Conservation (phyloP, 92 coral and sea anemone genomes). For the Zoanthus gigantus region DNA sequence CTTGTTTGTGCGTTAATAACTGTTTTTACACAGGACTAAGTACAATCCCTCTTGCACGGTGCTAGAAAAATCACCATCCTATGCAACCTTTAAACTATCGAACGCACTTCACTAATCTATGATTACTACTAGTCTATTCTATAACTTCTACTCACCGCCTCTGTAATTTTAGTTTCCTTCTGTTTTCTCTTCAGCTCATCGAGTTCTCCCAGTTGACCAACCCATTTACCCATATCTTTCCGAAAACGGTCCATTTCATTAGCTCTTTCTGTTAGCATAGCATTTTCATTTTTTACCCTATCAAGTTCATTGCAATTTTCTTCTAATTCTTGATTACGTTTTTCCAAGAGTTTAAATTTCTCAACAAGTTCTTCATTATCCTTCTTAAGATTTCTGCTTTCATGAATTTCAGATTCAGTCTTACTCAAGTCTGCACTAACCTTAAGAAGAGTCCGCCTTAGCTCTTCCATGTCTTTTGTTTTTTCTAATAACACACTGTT, state of each 20-base stretch:
- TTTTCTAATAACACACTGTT: constrained; percentile 46
- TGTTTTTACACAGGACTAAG: too few species aligned
- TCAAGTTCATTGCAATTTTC: constrained; percentile 22
- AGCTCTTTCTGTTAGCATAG: constrained; percentile 63
- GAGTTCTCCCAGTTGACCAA: constrained; percentile 67
- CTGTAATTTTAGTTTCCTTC: constrained; percentile 57
- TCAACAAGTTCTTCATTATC: constrained; percentile 7
- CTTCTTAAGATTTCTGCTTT: constrained; percentile 1
- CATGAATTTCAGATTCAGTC: background rate
- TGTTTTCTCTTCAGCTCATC: constrained; percentile 70
- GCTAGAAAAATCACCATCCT: too few species aligned
- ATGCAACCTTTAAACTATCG: too few species aligned
- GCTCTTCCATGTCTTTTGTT: constrained; percentile 59
- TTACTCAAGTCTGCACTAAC: constrained; percentile 39
- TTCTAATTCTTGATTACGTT: constrained; percentile 17
- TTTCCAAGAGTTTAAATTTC: constrained; percentile 14
- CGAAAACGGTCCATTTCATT: constrained; percentile 72
- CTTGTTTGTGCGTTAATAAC: too few species aligned
- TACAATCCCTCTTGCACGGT: too few species aligned
- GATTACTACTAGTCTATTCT: too few species aligned
- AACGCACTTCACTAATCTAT: too few species aligned
- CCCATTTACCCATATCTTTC: constrained; percentile 58
- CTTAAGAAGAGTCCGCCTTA: constrained; percentile 36
- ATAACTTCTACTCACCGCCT: constrained; percentile 68
- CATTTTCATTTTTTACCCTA: constrained; percentile 66